Conservation (phyloP, 2,888 invertebrate species). For the Abrostola tripartita region DNA sequence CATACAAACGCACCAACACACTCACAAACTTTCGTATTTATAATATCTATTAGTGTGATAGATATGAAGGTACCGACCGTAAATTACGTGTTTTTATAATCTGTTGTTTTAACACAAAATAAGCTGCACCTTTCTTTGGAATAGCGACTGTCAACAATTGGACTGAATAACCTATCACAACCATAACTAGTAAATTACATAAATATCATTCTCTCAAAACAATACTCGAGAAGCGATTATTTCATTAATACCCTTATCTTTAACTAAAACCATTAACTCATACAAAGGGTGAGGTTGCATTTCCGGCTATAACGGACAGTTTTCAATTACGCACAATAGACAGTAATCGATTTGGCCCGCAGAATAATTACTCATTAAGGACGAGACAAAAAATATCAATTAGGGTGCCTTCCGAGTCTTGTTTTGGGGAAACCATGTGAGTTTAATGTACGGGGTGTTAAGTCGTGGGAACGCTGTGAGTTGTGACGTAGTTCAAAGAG, state of each 20-base stretch:
- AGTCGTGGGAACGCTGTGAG: conserved; percentile 42
- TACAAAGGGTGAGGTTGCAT: conserved; percentile 46
- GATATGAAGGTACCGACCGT: no score
- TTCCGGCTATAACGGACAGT: conserved; percentile 56
- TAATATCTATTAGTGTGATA: no score
- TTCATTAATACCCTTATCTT: conserved; percentile 41
- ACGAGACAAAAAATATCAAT: conserved; percentile 50
- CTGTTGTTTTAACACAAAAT: no score
- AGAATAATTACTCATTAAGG: conserved; percentile 51
- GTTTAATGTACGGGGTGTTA: conserved; percentile 12
- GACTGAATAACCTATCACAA: no score
- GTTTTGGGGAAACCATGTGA: conserved; percentile 31
- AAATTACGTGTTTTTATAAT: no score
- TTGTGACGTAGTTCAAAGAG: neutral
- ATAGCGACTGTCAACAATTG: no score
- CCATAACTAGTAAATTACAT: no score
- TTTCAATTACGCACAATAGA: conserved; percentile 59
- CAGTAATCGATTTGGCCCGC: conserved; percentile 53
- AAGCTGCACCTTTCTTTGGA: no score
- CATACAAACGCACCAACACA: no score
- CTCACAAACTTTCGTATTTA: no score
- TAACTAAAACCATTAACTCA: conserved; percentile 25
- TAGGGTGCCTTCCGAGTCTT: conserved; percentile 21
- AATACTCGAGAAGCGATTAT: conserved; percentile 21
- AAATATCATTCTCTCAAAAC: no score